A percentile compares a stretch with the other conserved stretches of the same genome.
phyloP scores from a whole-genome alignment of 2,113 vertebrate species.

The Caranx melampygus region DNA sequence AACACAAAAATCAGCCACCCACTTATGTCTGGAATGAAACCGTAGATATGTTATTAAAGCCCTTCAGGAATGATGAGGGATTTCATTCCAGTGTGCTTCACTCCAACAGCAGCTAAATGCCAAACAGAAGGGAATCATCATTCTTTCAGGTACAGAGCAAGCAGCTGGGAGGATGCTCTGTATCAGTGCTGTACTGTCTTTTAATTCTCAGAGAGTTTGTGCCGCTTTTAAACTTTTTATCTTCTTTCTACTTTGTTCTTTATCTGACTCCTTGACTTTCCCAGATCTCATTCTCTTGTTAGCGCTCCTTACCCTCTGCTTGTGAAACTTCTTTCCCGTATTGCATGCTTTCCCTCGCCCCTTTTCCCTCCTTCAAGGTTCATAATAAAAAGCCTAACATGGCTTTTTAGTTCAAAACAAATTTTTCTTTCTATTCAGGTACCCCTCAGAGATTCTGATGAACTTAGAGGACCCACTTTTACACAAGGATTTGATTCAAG shows the following conservation, averaged over 20 bases:
- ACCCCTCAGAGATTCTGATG: constrained; percentile 27
- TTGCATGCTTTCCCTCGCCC: not conserved
- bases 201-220: constrained; percentile 26
- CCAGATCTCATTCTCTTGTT: constrained; percentile 15
- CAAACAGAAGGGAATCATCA: not conserved
- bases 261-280: constrained; percentile 30
- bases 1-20: not conserved
- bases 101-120: not conserved
- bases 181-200: not conserved
- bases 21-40: not conserved
- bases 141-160: not conserved
- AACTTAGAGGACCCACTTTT: constrained; percentile 30
- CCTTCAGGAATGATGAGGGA: not conserved
- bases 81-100: not conserved
- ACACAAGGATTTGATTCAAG: constrained; percentile 21
- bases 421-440: constrained; percentile 6
- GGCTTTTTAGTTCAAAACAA: constrained; percentile 24
- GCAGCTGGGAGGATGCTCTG: not conserved
- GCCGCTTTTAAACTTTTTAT: constrained; percentile 26
- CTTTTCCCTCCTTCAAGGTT: constrained; percentile 14
- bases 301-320: constrained; percentile 3
- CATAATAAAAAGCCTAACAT: constrained; percentile 30
- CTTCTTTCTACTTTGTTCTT: constrained; percentile 41
- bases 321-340: not conserved
- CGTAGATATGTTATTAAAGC: not conserved